phyloP scores from a whole-genome alignment of 1,140 invertebrate species.

The Galendromus occidentalis region DNA sequence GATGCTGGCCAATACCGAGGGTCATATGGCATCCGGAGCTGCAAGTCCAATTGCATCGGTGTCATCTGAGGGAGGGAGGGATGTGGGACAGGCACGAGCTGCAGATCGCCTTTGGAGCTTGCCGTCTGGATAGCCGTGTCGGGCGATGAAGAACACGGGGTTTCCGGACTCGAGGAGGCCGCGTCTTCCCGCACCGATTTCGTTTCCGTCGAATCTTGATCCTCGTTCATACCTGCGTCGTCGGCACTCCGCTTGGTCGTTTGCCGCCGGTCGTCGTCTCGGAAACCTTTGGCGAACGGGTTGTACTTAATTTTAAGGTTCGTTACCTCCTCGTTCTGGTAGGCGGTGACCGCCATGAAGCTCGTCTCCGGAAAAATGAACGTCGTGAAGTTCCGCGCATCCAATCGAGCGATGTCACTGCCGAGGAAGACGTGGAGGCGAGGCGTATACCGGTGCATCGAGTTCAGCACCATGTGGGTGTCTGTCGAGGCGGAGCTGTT shows the following conservation, averaged over 20 bases:
- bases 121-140: no score
- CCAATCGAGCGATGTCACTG: constrained; percentile 17
- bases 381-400: constrained; percentile 24
- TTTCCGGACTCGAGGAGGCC: no score
- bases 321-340: constrained; percentile 41
- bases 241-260: neutral
- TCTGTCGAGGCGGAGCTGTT: constrained; percentile 30
- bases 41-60: no score
- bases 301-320: constrained; percentile 37
- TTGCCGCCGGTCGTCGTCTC: constrained; percentile 23
- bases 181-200: no score
- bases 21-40: no score
- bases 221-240: neutral
- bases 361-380: constrained; percentile 36
- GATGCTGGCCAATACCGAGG: no score
- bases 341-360: constrained; percentile 40
- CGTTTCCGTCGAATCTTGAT: no score
- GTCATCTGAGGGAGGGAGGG: no score
- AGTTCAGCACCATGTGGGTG: constrained; percentile 33
- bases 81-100: no score
- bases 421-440: constrained; percentile 30
- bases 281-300: constrained; percentile 38
- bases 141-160: no score
- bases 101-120: no score
- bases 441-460: constrained; percentile 37